Conservation (phyloP, 2,888 invertebrate genomes). For the Acronicta aceris region DNA sequence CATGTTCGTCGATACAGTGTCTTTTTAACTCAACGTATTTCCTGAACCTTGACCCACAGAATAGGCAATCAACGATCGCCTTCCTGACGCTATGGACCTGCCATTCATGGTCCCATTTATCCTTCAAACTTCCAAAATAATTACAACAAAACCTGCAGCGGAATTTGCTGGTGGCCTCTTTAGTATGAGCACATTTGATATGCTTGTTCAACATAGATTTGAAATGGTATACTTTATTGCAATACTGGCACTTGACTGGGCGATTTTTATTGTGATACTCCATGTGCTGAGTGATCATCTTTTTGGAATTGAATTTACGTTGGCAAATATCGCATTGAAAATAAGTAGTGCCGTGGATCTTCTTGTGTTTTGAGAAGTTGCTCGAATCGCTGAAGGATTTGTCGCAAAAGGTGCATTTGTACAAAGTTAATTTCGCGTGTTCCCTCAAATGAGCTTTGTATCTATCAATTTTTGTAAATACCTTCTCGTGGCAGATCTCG, state of each 20-base stretch:
- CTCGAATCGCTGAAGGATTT: constrained; percentile 86
- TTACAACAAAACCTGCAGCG: constrained; percentile 77
- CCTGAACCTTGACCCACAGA: constrained; percentile 79
- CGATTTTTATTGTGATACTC: constrained; percentile 78
- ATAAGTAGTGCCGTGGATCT: constrained; percentile 78
- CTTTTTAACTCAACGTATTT: constrained; percentile 81
- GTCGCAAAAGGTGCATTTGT: constrained; percentile 84
- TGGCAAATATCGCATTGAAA: constrained; percentile 84
- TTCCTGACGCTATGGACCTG: constrained; percentile 79
- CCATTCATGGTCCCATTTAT: constrained; percentile 88
- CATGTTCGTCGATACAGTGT: constrained; percentile 72
- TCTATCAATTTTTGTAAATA: constrained; percentile 79
- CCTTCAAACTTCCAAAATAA: constrained; percentile 74
- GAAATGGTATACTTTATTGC: constrained; percentile 78
- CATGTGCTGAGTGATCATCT: constrained; percentile 83
- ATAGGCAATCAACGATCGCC: constrained; percentile 77
- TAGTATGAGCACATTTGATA: constrained; percentile 73
- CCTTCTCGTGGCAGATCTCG: constrained; percentile 74
- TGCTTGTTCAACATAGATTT: constrained; percentile 84
- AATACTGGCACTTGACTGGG: constrained; percentile 74
- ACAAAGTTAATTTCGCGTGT: constrained; percentile 83
- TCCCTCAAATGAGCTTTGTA: constrained; percentile 85
- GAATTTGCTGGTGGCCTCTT: constrained; percentile 63
- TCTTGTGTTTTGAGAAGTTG: constrained; percentile 87
- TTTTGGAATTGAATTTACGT: constrained; percentile 85